Conservation (phyloP, 2,888 invertebrate species). For the Cheilosia soror region DNA sequence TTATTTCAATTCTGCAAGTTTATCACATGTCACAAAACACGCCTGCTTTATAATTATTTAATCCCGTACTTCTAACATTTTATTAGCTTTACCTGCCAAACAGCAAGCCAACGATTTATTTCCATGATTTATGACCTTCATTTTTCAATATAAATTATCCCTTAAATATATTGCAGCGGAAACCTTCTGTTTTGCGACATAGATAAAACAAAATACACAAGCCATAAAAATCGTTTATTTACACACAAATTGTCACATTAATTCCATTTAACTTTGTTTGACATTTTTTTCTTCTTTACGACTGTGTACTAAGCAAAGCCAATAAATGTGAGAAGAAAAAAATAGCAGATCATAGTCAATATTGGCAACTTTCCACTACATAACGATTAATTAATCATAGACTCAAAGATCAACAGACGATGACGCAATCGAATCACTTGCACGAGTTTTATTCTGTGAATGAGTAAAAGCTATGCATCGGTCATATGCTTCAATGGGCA, state of each 20-base stretch:
- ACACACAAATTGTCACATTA: slow-evolving; percentile 33
- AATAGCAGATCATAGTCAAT: slow-evolving; percentile 22
- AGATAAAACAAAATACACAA: slow-evolving; percentile 9
- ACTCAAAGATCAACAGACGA: background rate
- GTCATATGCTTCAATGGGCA: background rate
- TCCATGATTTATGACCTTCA: slow-evolving; percentile 30
- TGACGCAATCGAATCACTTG: slow-evolving; percentile 8
- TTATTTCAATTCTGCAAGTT: background rate
- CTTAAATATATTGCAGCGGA: background rate
- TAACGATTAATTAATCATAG: background rate
- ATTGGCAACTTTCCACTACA: slow-evolving; percentile 3
- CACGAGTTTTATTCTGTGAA: background rate
- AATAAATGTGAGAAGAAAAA: background rate
- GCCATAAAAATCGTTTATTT: slow-evolving; percentile 18
- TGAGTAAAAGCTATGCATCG: background rate
- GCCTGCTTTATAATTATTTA: slow-evolving; percentile 5
- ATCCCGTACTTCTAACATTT: background rate
- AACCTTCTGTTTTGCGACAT: background rate
- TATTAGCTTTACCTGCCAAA: background rate
- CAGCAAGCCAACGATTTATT: background rate
- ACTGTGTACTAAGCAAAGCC: background rate
- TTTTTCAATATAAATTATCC: background rate
- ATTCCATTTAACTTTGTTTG: slow-evolving; percentile 32
- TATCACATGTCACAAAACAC: background rate
- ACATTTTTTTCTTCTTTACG: slow-evolving; percentile 6